phyloP scores from a whole-genome alignment of 1,140 invertebrate species.

The Bombus ignitus region DNA sequence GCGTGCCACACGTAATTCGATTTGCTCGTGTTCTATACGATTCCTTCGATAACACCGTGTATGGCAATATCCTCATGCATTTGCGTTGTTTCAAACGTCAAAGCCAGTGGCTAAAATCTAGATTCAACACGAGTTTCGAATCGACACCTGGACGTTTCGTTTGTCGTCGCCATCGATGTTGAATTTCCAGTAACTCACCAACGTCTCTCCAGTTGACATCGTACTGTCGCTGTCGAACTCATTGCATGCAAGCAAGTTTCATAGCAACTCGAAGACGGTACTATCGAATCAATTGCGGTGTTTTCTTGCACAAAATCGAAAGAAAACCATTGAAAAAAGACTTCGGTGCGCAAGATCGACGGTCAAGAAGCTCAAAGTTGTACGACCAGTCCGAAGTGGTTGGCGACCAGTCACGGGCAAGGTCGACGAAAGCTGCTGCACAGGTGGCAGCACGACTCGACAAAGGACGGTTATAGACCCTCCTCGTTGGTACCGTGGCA shows the following conservation, averaged over 20 bases:
- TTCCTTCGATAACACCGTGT: background rate
- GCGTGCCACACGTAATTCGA: constrained; percentile 30
- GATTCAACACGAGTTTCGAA: background rate
- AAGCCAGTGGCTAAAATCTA: background rate
- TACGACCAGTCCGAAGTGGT: constrained; percentile 43
- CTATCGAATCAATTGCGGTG: background rate
- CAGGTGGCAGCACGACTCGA: constrained; percentile 80
- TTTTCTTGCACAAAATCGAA: background rate
- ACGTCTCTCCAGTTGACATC: background rate
- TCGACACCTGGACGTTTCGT: background rate
- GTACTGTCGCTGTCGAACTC: too few relatives aligned
- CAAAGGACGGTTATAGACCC: constrained; percentile 67
- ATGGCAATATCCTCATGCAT: background rate
- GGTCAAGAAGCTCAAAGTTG: constrained; percentile 9
- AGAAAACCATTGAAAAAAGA: background rate
- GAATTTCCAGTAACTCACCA: background rate
- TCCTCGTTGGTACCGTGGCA: constrained; percentile 59
- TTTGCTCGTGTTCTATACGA: constrained; percentile 3
- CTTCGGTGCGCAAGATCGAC: constrained; percentile 20
- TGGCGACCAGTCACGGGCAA: constrained; percentile 63
- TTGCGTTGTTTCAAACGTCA: background rate
- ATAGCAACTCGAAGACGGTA: background rate
- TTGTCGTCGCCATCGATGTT: background rate
- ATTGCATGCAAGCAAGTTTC: too few relatives aligned
- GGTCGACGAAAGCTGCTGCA: constrained; percentile 63